Conservation (phyloP, 2,113 vertebrate genomes). For the Heliornis fulica region DNA sequence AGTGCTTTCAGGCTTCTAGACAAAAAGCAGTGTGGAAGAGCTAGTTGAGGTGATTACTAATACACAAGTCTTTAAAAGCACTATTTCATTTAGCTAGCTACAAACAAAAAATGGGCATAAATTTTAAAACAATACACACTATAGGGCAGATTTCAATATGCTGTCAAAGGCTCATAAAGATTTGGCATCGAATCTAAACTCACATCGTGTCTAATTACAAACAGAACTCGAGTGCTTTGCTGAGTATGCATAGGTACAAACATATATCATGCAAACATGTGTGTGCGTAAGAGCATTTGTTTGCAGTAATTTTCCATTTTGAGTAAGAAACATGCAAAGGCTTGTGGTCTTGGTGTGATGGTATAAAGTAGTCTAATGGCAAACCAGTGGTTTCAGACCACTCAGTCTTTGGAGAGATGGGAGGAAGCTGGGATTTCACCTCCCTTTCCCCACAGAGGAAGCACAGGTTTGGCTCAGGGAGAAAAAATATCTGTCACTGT, state of each 20-base stretch:
- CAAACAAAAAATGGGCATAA: not conserved
- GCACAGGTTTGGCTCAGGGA: not conserved
- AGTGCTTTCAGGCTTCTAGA: not conserved
- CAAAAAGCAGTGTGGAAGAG: not conserved
- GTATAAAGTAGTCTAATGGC: not conserved
- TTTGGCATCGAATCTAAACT: not conserved
- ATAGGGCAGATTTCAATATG: not conserved
- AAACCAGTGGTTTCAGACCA: not conserved
- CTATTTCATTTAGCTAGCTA: not conserved
- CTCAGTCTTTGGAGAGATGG: not conserved
- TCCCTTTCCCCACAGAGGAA: not conserved
- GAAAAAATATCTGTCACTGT: accelerated
- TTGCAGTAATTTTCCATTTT: not conserved
- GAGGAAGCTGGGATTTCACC: not conserved
- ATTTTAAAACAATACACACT: not conserved
- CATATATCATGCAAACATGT: not conserved
- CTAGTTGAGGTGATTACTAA: not conserved
- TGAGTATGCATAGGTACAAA: not conserved
- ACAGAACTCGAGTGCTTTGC: not conserved
- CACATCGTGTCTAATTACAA: not conserved
- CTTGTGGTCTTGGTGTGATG: not conserved
- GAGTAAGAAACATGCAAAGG: not conserved
- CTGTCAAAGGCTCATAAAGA: not conserved
- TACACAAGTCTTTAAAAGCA: not conserved
- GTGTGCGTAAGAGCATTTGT: not conserved